Base-by-base conservation (phyloP, 1,140 invertebrate species). In the Hestina assimilis region DNA sequence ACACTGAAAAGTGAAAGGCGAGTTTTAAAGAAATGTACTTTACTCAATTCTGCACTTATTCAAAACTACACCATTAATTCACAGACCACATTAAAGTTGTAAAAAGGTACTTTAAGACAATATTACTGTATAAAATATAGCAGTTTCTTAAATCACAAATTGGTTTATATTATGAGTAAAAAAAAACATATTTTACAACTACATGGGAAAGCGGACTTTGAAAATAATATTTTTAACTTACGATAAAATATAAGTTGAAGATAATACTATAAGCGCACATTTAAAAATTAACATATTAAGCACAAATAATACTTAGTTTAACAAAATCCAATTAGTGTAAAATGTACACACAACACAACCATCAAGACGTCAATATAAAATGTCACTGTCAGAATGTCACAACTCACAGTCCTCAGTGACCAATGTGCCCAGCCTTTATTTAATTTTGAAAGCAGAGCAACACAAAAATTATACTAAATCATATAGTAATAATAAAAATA, bases 251-350 rank as follows among this genome's bases (percentile, higher is more conserved):
- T 78, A 85, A 5, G 82, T 83, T 41, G 78, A 76, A 47, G 74
- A 68, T 56, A 87, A 73, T 54, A 79, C 57, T 45, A 85, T 69
- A 53, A 81, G 52, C 14, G 72, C 82, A 73, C 79, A 81, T 67
- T 81, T 83, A 66, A 85, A 87, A 69, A 83, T 71, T 68, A 83
- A 75, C 84, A 87, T 87, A 78, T 73, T 83, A 73, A 57, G 53
- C 53, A 62, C 43, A 58, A 50, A 55, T 35, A 35, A 62, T 55
- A 47, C 42, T 26, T 65, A 65, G 28, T 41, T 48, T 38, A 56
- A 56, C 40, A 45, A 65, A 65, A 65, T 63, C 50, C 42, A 65
- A 60, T 60, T 60, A 60, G n/a, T 45, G 14, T 35, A 46, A 59
- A 50, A 15, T 59, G 56, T 60, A 65, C 52, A 64, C 57, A 65